Base-by-base conservation (phyloP, 1,140 invertebrate genomes). In the Sminthurinus signatus region DNA sequence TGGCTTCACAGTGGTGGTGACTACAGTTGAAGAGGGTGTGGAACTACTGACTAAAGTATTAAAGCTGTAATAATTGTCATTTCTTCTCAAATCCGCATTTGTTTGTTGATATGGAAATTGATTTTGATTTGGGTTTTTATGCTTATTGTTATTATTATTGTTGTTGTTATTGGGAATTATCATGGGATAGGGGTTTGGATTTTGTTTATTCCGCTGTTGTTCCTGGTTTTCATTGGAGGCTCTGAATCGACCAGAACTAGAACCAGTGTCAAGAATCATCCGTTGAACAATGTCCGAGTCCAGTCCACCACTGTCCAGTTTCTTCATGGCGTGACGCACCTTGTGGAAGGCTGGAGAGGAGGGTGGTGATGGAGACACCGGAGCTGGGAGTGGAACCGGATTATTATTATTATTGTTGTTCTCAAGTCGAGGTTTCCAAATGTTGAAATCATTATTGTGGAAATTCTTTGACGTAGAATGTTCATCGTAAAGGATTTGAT, bases 261-360 rank as follows among this genome's bases (percentile, higher is more conserved):
- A 55, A 36, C 64, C 63, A 5, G 62, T 46, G 51, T 68, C 69
- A 23, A 71, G 52, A 43, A 71, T 71, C 69, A 71, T 68, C 29
- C 69, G 54, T 32, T 64, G 43, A 19, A 71, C 55, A 1, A 71
- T 59, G 5, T 50, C 56, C 14, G 61, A n/a, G 27, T 71, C 69
- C 14, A 71, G 43, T 12, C 69, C 69, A 23, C 69, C 62, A 21
- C 60, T 54, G 19, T 58, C 69, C 48, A 71, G 36, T 28, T 71
- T 71, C 21, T 68, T 71, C 55, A 71, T 62, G 23, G 69, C 69
- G 43, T 71, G 69, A 60, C 69, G 58, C 12, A 71, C 68, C 51
- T 62, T 68, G 61, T 71, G 69, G 58, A 68, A 65, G 54, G 61
- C 65, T 19, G 58, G 29, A 43, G 69, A 58, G 32, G 54, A 56